Evolutionary conservation across 2,888 invertebrate species (phyloP).

Genomic region (Alloscopus bannaensis): DNA sequence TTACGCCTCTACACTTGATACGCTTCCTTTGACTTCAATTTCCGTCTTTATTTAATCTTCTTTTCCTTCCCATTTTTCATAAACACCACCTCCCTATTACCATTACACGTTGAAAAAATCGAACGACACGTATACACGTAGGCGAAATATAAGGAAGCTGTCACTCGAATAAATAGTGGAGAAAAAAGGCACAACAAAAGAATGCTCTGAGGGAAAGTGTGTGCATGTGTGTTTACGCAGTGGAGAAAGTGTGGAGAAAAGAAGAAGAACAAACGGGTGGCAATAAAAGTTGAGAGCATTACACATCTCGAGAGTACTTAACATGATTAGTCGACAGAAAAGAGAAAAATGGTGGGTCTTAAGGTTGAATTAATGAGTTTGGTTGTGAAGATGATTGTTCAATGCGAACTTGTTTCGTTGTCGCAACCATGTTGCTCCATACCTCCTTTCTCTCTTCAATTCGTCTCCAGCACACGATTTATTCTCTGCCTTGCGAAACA

Average conservation of each 20-base stretch:
- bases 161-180: background rate
- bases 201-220: background rate
- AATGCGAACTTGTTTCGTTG: too few relatives aligned
- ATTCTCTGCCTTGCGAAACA: background rate
- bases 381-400: conserved; percentile 26
- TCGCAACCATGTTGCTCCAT: background rate
- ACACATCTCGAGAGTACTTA: background rate
- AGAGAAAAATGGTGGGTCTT: conserved; percentile 32
- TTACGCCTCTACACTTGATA: too few relatives aligned
- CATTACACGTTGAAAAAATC: background rate
- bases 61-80: conserved; percentile 13
- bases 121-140: background rate
- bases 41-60: conserved; percentile 25
- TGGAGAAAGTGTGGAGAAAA: background rate
- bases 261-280: background rate
- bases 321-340: conserved; percentile 3
- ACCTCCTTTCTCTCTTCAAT: background rate
- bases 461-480: background rate
- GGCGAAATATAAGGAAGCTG: background rate
- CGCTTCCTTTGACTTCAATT: conserved; percentile 18
- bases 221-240: background rate
- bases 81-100: conserved; percentile 1
- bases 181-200: background rate
- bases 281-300: background rate
- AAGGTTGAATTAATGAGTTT: conserved; percentile 37